phyloP scores from a whole-genome alignment of 2,113 vertebrate species.

The Oenanthe melanoleuca region DNA sequence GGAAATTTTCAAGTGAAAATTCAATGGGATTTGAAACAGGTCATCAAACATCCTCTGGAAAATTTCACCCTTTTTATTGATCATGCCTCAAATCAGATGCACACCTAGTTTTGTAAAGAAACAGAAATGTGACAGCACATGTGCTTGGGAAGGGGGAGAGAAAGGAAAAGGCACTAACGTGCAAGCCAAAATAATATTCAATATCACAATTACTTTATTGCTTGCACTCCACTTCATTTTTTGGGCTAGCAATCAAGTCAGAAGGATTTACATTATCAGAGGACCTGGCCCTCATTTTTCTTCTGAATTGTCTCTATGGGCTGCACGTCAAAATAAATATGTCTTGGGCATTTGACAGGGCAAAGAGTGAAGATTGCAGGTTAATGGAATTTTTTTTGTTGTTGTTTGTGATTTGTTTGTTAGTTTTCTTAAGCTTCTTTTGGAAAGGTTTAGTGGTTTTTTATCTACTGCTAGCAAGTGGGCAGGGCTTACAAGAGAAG shows the following conservation, averaged over 20 bases:
- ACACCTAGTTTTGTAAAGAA: neutral
- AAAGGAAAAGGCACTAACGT: neutral
- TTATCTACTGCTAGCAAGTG: constrained; percentile 46
- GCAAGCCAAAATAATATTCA: neutral
- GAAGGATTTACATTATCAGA: neutral
- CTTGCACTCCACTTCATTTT: neutral
- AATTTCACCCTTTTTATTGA: neutral
- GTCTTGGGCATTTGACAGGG: neutral
- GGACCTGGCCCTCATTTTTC: neutral
- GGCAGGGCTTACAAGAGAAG: constrained; percentile 29
- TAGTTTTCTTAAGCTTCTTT: constrained; percentile 11
- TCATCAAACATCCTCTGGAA: neutral
- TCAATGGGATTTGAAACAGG: neutral
- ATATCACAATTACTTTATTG: neutral
- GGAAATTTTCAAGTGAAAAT: neutral
- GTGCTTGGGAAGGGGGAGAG: neutral
- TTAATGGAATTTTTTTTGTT: neutral
- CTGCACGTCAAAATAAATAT: neutral
- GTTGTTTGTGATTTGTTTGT: neutral
- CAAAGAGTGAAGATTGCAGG: neutral
- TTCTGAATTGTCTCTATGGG: neutral
- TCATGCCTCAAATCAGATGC: neutral
- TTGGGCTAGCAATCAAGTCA: neutral
- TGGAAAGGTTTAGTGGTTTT: constrained; percentile 25
- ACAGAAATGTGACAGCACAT: neutral